phyloP scores from a whole-genome alignment of 30 jellyfish, hydroid and myxozoan genomes.

The Clytia hemisphaerica region DNA sequence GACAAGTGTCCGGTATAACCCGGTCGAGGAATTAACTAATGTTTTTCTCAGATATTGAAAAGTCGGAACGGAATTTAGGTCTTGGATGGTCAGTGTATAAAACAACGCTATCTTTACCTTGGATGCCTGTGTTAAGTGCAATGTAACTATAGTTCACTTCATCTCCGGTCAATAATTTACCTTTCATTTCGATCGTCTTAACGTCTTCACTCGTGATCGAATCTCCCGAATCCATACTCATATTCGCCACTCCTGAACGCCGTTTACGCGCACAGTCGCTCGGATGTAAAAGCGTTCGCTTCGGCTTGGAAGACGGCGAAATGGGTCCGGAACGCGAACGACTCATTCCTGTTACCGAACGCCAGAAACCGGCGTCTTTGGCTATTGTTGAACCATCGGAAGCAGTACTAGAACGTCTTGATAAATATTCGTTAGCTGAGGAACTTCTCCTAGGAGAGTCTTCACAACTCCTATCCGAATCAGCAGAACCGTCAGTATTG shows the following conservation, averaged over 20 bases:
- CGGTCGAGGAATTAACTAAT: slow-evolving; percentile 80
- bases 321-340: not conserved
- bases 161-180: slow-evolving; percentile 68
- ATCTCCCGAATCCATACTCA: slow-evolving; percentile 4
- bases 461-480: not conserved
- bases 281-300: slow-evolving; percentile 16
- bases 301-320: not conserved
- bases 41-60: slow-evolving; percentile 71
- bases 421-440: too few relatives aligned
- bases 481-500: not conserved
- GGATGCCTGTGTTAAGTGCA: slow-evolving; percentile 36
- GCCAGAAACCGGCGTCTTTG: not conserved
- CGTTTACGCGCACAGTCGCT: slow-evolving; percentile 4
- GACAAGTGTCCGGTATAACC: slow-evolving; percentile 83
- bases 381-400: not conserved
- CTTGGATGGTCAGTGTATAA: slow-evolving; percentile 83
- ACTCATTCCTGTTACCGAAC: not conserved
- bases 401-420: too few relatives aligned
- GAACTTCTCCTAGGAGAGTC: too few relatives aligned
- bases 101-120: slow-evolving; percentile 51
- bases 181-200: slow-evolving; percentile 48
- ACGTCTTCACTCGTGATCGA: slow-evolving; percentile 38
- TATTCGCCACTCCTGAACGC: not conserved
- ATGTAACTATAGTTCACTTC: slow-evolving; percentile 53
- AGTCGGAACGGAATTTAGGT: slow-evolving; percentile 46